phyloP scores from a whole-genome alignment of 2,797 vertebrate species.

The Sebastolobus alascanus region DNA sequence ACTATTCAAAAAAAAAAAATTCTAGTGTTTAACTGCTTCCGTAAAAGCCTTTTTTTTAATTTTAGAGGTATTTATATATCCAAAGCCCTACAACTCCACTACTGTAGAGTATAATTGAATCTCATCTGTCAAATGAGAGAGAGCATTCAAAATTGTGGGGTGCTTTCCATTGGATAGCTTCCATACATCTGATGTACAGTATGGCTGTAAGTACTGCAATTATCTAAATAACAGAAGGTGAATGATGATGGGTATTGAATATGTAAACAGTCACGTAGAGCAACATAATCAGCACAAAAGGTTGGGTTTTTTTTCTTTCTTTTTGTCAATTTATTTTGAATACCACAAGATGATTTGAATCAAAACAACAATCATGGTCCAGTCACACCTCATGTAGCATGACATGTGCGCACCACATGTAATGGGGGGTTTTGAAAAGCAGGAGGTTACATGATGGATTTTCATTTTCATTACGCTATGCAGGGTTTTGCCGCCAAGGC shows the following conservation, averaged over 20 bases:
- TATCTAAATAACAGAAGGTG: constrained; percentile 32
- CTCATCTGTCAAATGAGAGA: constrained; percentile 16
- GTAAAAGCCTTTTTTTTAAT: neutral
- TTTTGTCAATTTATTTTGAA: neutral
- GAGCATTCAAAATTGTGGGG: neutral
- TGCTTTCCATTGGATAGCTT: constrained; percentile 5
- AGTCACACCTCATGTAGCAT: neutral
- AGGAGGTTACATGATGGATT: neutral
- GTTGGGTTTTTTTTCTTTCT: no score
- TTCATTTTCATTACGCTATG: constrained; percentile 8
- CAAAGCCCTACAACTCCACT: neutral
- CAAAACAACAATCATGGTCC: neutral
- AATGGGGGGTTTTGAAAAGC: constrained; percentile 1
- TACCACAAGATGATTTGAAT: neutral
- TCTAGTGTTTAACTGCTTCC: neutral
- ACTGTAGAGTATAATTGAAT: neutral
- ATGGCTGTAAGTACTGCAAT: constrained; percentile 21
- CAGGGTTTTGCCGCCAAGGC: neutral
- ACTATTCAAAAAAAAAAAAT: neutral
- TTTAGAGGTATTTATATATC: constrained; percentile 2
- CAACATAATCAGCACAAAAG: neutral
- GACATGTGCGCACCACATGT: constrained; percentile 4
- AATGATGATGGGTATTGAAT: constrained; percentile 4
- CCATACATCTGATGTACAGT: constrained; percentile 14
- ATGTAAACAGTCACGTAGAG: constrained; percentile 13